These are phyloP conservation scores for Polymixis flavicincta DNA, from an alignment of 2,888 invertebrate species.

Conservation along the genomic window DNA sequence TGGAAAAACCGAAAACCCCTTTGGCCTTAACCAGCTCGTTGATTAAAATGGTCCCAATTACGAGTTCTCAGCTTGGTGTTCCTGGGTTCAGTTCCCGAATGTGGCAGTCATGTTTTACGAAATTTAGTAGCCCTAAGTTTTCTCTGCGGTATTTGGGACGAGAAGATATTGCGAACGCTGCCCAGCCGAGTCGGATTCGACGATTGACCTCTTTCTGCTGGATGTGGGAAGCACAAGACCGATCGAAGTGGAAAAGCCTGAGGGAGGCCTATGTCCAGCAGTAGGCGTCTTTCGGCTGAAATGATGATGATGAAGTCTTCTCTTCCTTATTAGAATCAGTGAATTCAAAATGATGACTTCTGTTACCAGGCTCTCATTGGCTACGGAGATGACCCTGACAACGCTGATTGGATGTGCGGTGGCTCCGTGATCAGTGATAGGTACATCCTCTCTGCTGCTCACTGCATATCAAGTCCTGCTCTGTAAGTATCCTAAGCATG, in stretches of 20 bases:
- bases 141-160: too few relatives aligned
- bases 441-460: conserved; percentile 51
- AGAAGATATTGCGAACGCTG: too few relatives aligned
- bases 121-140: background rate
- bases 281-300: too few relatives aligned
- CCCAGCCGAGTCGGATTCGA: too few relatives aligned
- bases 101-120: background rate
- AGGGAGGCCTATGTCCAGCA: too few relatives aligned
- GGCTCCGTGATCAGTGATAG: conserved; percentile 51
- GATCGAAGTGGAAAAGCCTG: too few relatives aligned
- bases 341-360: background rate
- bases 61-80: background rate
- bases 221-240: too few relatives aligned
- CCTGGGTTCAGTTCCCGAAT: background rate
- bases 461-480: conserved; percentile 45
- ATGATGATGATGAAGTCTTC: too few relatives aligned
- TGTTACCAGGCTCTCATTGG: conserved; percentile 44
- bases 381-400: conserved; percentile 20
- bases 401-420: conserved; percentile 53
- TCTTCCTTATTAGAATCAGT: background rate
- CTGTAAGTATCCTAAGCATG: conserved; percentile 34
- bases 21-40: too few relatives aligned
- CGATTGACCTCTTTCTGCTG: too few relatives aligned
- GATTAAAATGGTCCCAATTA: background rate
- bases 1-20: too few relatives aligned